Evolutionary conservation across 2,113 vertebrate genomes (phyloP), one percentile per base, ranked within the genome.

Genomic region (Indicator indicator): DNA sequence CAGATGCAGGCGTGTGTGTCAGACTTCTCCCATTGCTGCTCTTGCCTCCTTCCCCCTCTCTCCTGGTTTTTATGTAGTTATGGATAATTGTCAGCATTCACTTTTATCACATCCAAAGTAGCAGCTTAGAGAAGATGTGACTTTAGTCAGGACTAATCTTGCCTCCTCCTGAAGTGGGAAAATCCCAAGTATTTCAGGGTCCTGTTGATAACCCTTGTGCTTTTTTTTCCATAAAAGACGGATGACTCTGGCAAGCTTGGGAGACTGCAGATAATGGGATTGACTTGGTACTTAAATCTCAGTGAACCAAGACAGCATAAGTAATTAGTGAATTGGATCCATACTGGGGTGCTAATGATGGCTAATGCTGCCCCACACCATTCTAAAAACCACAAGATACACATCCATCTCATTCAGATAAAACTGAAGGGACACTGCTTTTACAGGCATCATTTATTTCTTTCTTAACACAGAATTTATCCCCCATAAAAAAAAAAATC

Each of bases 211-310:
- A 98, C 98, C 98, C 98, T 87, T 96, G 97, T 96, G 98, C 27
- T 98, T 97, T 97, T 97, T 97, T 98, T 98, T 97, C 98, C 95
- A 96, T 97, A 97, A 98, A 98, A 98, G 98, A 98, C 97, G 91
- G 97, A 98, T 98, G 98, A 97, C 96, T 98, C 97, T 94, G 97
- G 98, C 98, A 98, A 98, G 99, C 98, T 99, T 98, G 97, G 98
- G 98, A 98, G 98, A 99, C 98, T 98, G 98, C 94, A 98, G 98
- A 99, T 99, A 99, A 99, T 99, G 98, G 98, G 98, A 99, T 98
- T 98, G 98, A 98, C 98, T 98, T 98, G 98, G 98, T 99, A 98
- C 98, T 99, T 99, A 99, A 99, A 99, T 99, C 98, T 99, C 99
- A 98, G 98, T 98, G 98, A 99, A 99, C 98, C 99, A 98, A 97